Evolutionary conservation across 2,113 vertebrate species (phyloP), one percentile per base, ranked within the genome.

Genomic region (Synchiropus splendidus): DNA sequence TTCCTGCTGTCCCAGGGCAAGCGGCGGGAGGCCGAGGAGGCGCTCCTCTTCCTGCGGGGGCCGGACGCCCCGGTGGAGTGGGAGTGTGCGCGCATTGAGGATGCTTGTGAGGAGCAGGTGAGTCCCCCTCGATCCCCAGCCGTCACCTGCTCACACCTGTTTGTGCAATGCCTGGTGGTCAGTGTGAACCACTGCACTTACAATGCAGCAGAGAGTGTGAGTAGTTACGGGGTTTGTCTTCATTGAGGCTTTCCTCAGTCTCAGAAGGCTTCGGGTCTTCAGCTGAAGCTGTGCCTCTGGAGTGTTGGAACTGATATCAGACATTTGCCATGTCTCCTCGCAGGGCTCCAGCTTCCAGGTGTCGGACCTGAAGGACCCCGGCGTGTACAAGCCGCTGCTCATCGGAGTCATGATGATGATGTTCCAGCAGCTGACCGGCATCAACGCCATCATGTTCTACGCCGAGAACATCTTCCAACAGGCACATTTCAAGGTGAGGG

Each of bases 381-480:
- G 85, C 0, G 36, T 94, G 61, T 94, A 90, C 76, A 97, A 91
- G 70, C 94, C 92, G 1, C 82, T 98, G 33, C 0, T 74, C 46
- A 86, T 91, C 2, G 90, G 90, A 6, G 2, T 90, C n/a, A 61
- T 82, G 18, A 76, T 98, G 45, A 98, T 98, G 94, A 36, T 87
- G 12, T 88, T 97, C 48, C 94, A 98, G 81, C 94, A 98, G 79
- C 77, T 88, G 31, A 90, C 91, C 0, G 94, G 94, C 9, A 87
- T 98, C 78, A 98, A 98, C 1, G 92, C 91, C 11, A 78, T 98
- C 64, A 94, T 95, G 92, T 97, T 98, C 74, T 98, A 97, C 4
- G 89, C 91, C 0, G 79, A 94, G 71, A 88, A 67, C 36, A 92
- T 98, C 44, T 98, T 97, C 36, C 78, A 92, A 51, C 79, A 88